Conservation (phyloP, 1,140 invertebrate species). For the Drosophila chauvacae region DNA sequence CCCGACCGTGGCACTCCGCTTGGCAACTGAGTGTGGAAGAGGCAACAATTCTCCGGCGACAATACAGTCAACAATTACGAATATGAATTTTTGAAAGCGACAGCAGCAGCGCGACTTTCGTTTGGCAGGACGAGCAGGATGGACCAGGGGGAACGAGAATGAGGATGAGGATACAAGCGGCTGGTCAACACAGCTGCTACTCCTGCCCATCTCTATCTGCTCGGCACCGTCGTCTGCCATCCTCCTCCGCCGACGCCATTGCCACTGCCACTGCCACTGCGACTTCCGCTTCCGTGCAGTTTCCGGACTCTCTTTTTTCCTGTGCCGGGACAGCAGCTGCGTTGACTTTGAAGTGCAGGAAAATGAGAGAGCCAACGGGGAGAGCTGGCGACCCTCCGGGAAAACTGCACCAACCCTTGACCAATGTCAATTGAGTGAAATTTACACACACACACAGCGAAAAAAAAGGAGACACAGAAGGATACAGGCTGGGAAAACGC, state of each 20-base stretch:
- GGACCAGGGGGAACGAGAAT: background rate
- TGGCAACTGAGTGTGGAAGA: slow-evolving; percentile 26
- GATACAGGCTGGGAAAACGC: slow-evolving; percentile 37
- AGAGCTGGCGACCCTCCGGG: slow-evolving; percentile 26
- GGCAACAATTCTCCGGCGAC: slow-evolving; percentile 68
- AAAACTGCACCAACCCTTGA: slow-evolving; percentile 25
- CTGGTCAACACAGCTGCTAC: slow-evolving; percentile 53
- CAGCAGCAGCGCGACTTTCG: slow-evolving; percentile 64
- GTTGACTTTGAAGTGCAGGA: slow-evolving; percentile 76
- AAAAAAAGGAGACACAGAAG: slow-evolving; percentile 13
- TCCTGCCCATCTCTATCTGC: slow-evolving; percentile 27
- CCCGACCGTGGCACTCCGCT: slow-evolving; percentile 50
- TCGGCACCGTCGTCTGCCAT: background rate
- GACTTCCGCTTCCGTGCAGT: slow-evolving; percentile 82
- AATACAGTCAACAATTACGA: slow-evolving; percentile 83
- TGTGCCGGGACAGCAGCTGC: slow-evolving; percentile 68
- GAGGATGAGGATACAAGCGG: slow-evolving; percentile 7
- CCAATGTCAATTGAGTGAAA: slow-evolving; percentile 77
- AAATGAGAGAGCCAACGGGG: slow-evolving; percentile 44
- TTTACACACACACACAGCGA: slow-evolving; percentile 49
- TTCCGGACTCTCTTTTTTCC: slow-evolving; percentile 63
- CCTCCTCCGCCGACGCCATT: slow-evolving; percentile 21
- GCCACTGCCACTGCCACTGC: slow-evolving; percentile 65
- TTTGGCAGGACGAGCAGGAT: slow-evolving; percentile 14
- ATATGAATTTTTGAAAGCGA: slow-evolving; percentile 82